Conservation (phyloP, 2,113 vertebrate genomes). For the Malurus elegans region DNA sequence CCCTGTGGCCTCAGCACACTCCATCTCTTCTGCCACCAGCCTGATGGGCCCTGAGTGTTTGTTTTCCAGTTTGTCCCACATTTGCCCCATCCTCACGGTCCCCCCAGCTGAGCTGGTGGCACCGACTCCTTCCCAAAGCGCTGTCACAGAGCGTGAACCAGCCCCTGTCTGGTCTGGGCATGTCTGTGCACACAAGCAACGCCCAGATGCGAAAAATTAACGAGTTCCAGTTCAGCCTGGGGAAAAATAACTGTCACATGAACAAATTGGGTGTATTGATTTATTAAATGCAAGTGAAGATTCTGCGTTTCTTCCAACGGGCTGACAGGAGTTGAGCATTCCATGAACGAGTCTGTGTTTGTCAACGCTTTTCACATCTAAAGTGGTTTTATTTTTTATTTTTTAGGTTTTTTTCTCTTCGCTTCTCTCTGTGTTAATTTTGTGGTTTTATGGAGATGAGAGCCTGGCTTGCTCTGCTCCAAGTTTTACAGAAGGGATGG, state of each 20-base stretch:
- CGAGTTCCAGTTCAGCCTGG: background rate
- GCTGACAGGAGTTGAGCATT: background rate
- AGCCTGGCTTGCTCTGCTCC: background rate
- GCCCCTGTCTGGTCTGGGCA: background rate
- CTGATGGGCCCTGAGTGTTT: background rate
- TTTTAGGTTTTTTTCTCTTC: background rate
- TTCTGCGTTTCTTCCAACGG: background rate
- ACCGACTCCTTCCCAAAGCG: background rate
- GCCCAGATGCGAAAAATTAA: slow-evolving; percentile 7
- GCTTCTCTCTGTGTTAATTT: background rate
- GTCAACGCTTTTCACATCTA: background rate
- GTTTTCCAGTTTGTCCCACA: background rate
- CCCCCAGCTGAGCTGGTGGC: background rate
- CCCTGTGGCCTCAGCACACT: background rate
- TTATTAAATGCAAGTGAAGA: background rate
- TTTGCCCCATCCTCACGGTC: background rate
- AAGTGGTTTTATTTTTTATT: background rate
- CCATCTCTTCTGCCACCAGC: background rate
- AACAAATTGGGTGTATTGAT: background rate
- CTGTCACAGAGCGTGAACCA: background rate
- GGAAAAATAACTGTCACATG: background rate
- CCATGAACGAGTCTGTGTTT: background rate
- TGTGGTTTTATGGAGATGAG: background rate
- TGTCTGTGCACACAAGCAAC: background rate
- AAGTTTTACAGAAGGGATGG: background rate